Percentiles rank a stretch among this genome's conserved stretches.
phyloP scores from a whole-genome alignment of 2,113 vertebrate species.

The Arvicanthis niloticus region DNA sequence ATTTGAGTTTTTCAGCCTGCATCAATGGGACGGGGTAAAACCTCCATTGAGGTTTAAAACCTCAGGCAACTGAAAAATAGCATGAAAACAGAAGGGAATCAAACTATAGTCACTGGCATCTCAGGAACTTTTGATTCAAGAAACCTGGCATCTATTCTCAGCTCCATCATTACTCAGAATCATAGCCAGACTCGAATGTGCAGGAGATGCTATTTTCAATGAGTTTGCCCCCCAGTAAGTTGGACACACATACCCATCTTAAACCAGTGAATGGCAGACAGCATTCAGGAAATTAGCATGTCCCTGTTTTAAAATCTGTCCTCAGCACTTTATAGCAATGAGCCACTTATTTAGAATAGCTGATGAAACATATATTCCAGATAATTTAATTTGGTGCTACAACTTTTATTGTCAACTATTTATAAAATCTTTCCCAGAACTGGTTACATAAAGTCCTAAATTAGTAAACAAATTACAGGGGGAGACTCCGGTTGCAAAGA shows the following conservation, averaged over 20 bases:
- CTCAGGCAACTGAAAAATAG: background rate
- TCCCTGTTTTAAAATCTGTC: background rate
- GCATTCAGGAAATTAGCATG: background rate
- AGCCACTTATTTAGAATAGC: background rate
- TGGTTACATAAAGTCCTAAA: conserved; percentile 20
- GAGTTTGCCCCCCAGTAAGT: background rate
- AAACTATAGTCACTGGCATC: background rate
- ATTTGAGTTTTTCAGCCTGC: background rate
- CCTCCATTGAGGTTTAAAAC: background rate
- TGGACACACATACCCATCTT: background rate
- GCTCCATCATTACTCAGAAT: background rate
- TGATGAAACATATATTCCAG: background rate
- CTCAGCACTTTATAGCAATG: background rate
- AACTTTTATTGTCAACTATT: conserved; percentile 8
- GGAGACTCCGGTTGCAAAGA: background rate
- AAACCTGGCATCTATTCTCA: background rate
- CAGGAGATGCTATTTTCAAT: background rate
- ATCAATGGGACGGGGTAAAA: background rate
- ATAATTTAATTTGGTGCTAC: background rate
- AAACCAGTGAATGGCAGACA: background rate
- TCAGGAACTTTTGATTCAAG: background rate
- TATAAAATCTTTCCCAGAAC: conserved; percentile 40
- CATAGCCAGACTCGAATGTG: background rate
- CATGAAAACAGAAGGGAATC: conserved; percentile 1
- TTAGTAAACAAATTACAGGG: conserved; percentile 2